These are phyloP conservation scores for Melieria picta DNA, from an alignment of 2,888 invertebrate genomes.

Conservation along the genomic window DNA sequence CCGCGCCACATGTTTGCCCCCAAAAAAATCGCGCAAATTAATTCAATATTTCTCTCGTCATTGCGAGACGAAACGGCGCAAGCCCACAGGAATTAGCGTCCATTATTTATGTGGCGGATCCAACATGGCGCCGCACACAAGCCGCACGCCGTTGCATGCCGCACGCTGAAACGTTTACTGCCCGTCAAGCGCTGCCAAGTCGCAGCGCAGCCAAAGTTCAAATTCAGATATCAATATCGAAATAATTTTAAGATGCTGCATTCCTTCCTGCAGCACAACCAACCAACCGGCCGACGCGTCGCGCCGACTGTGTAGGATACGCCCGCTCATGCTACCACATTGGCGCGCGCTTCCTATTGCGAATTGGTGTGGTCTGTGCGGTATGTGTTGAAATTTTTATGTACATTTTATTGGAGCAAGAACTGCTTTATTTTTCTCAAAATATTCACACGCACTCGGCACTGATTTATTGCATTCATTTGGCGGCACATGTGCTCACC, in stretches of 20 bases:
- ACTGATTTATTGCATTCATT: too few species aligned
- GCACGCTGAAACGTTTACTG: neutral
- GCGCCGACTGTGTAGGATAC: neutral
- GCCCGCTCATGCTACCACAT: neutral
- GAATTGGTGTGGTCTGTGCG: neutral
- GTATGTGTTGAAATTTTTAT: slow-evolving; percentile 27
- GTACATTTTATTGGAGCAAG: slow-evolving; percentile 5
- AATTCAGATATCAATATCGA: too few species aligned
- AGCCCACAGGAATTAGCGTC: slow-evolving; percentile 24
- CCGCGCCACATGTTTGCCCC: too few species aligned
- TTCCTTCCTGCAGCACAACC: neutral
- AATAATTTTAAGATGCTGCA: too few species aligned
- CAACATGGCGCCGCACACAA: slow-evolving; percentile 36
- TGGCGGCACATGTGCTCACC: too few species aligned
- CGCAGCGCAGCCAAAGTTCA: too few species aligned
- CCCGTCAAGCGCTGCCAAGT: too few species aligned
- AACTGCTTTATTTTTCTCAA: neutral
- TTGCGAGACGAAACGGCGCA: slow-evolving; percentile 1
- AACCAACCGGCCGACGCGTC: neutral
- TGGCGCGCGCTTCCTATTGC: neutral
- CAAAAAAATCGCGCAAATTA: neutral
- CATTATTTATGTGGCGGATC: slow-evolving; percentile 37
- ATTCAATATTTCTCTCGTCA: slow-evolving; percentile 18
- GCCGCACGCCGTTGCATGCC: slow-evolving; percentile 20
- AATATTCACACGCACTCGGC: too few species aligned